These are phyloP conservation scores for Alosa alosa DNA, from an alignment of 2,113 vertebrate genomes.

Conservation along the genomic window DNA sequence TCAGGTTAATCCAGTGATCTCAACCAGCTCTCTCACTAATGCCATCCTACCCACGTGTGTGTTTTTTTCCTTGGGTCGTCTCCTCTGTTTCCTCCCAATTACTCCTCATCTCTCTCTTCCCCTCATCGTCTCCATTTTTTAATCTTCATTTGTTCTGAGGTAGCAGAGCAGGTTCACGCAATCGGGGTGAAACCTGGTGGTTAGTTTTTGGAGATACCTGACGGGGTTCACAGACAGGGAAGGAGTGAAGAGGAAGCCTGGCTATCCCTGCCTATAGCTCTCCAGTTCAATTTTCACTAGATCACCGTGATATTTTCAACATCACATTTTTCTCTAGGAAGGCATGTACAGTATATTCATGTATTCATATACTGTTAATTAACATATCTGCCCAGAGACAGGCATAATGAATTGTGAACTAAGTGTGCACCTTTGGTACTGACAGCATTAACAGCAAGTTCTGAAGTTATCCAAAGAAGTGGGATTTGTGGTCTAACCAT, in stretches of 20 bases:
- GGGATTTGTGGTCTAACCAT: too few relatives aligned
- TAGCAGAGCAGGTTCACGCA: neutral
- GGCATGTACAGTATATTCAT: neutral
- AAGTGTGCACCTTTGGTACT: too few relatives aligned
- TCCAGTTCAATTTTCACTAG: neutral
- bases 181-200: neutral
- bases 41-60: neutral
- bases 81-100: neutral
- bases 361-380: neutral
- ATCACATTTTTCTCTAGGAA: neutral
- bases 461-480: too few relatives aligned
- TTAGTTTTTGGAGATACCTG: neutral
- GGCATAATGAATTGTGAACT: too few relatives aligned
- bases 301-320: neutral
- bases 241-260: neutral
- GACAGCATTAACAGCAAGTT: too few relatives aligned
- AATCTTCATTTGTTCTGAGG: neutral
- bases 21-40: neutral
- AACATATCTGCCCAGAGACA: neutral
- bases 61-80: neutral
- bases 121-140: neutral
- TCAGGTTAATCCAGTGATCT: slow-evolving; percentile 46
- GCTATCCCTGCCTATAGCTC: neutral
- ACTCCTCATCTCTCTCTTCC: neutral
- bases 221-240: neutral